Evolutionary conservation across 2,113 vertebrate species (phyloP).

Genomic region (Leucopsar rothschildi): DNA sequence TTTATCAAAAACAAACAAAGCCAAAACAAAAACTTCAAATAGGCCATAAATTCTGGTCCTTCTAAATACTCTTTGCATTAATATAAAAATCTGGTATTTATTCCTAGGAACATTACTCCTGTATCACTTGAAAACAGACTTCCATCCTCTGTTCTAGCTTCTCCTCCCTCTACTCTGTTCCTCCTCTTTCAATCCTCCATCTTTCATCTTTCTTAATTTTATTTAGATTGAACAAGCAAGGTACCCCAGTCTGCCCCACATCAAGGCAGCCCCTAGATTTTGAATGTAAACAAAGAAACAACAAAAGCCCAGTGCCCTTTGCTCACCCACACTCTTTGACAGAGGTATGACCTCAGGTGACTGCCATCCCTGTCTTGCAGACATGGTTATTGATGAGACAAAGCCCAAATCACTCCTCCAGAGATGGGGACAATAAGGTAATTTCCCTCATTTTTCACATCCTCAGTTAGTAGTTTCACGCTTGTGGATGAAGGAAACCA

Average conservation of each 20-base stretch:
- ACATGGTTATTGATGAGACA: not conserved
- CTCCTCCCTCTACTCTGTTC: not conserved
- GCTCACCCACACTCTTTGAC: not conserved
- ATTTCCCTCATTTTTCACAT: not conserved
- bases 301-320: not conserved
- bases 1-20: not conserved
- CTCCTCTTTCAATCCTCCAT: not conserved
- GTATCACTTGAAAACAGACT: not conserved
- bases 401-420: not conserved
- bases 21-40: not conserved
- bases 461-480: not conserved
- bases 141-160: not conserved
- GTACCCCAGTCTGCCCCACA: not conserved
- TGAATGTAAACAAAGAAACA: not conserved
- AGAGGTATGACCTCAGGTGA: not conserved
- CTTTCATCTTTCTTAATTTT: not conserved
- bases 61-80: not conserved
- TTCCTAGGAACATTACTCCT: not conserved
- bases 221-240: not conserved
- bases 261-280: not conserved
- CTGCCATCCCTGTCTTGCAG: fast-evolving
- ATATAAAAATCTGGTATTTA: not conserved
- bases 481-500: not conserved
- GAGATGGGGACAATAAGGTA: not conserved
- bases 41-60: not conserved